These are phyloP conservation scores for Lithobates pipiens DNA, from an alignment of 2,797 vertebrate genomes.

Conservation along the genomic window DNA sequence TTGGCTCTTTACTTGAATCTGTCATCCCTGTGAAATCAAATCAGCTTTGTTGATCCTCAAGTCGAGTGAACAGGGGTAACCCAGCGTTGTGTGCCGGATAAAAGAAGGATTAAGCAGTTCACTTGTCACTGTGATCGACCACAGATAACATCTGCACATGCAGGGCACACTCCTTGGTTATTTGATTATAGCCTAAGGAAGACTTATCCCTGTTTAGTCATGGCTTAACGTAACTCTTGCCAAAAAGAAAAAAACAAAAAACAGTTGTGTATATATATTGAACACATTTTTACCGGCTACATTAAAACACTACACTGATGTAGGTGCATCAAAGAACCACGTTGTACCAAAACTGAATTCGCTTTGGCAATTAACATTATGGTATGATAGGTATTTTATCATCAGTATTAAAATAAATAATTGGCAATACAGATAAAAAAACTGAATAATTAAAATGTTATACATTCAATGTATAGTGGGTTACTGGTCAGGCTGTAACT, in stretches of 20 bases:
- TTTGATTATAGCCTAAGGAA: constrained; percentile 82
- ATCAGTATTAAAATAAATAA: not conserved
- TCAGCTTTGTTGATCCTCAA: constrained; percentile 88
- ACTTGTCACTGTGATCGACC: constrained; percentile 91
- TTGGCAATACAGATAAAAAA: not conserved
- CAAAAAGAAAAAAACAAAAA: constrained; percentile 61
- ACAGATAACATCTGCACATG: constrained; percentile 87
- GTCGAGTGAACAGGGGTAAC: constrained; percentile 92
- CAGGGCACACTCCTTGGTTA: constrained; percentile 85
- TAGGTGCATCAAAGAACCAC: constrained; percentile 11
- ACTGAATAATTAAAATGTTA: not conserved
- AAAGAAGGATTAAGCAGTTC: constrained; percentile 92
- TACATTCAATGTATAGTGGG: not conserved
- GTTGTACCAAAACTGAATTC: not conserved
- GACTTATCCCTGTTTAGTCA: constrained; percentile 75
- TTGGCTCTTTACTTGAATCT: constrained; percentile 82
- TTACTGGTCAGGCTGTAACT: not conserved
- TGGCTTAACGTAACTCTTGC: constrained; percentile 44
- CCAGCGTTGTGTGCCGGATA: constrained; percentile 87
- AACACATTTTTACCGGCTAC: constrained; percentile 20
- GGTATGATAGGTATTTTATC: not conserved
- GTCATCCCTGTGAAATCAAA: constrained; percentile 91
- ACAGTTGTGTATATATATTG: constrained; percentile 45
- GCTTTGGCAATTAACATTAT: not conserved
- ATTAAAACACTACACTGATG: not conserved